Percentiles rank a stretch among this genome's conserved stretches.
These are phyloP conservation scores for Pandion haliaetus DNA, from an alignment of 2,113 vertebrate genomes.

Conservation along the genomic window DNA sequence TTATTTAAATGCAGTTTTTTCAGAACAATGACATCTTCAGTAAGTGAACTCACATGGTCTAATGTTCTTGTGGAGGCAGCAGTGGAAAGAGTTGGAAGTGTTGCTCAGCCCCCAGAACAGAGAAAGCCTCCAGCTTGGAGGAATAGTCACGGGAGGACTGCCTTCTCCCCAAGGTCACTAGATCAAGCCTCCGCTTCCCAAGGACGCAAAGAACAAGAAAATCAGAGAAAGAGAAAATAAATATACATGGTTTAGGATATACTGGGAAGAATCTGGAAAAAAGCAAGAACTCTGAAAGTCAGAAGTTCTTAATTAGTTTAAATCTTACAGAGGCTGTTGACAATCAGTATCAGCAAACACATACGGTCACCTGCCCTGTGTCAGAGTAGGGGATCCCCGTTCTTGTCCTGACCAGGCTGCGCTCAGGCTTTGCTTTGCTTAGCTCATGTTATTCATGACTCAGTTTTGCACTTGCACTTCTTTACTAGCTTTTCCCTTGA, in stretches of 20 bases:
- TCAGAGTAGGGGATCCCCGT: not conserved
- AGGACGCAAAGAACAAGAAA: not conserved
- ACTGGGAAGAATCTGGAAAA: not conserved
- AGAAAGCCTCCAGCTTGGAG: not conserved
- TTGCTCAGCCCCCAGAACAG: not conserved
- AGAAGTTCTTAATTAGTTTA: not conserved
- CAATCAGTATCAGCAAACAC: not conserved
- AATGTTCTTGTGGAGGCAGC: not conserved
- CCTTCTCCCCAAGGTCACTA: not conserved
- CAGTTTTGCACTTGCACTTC: not conserved
- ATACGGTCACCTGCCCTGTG: not conserved
- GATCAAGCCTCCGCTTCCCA: not conserved
- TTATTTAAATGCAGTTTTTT: not conserved
- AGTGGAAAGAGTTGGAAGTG: not conserved
- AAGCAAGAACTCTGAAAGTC: not conserved
- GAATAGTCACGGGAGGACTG: not conserved
- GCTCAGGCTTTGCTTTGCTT: not conserved
- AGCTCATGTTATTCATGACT: not conserved
- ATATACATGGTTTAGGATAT: not conserved
- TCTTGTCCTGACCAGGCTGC: not conserved
- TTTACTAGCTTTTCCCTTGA: not conserved
- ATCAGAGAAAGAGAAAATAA: not conserved
- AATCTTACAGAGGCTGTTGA: not conserved
- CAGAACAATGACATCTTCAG: not conserved
- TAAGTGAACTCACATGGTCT: not conserved